These are phyloP conservation scores for Cardiocondyla obscurior DNA, from an alignment of 1,140 invertebrate genomes.

Conservation along the genomic window DNA sequence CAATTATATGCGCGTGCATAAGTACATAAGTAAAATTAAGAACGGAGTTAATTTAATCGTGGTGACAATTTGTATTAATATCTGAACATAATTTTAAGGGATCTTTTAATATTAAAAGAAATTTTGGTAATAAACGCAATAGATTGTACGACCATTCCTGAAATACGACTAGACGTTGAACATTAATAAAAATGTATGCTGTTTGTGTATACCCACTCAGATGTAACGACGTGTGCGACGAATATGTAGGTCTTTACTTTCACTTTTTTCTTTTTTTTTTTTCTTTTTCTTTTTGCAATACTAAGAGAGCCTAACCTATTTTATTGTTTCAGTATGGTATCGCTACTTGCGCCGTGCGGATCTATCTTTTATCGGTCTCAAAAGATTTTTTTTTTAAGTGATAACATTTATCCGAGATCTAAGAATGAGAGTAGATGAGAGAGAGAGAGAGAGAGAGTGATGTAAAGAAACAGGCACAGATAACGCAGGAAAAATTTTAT, in stretches of 20 bases:
- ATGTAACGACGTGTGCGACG: background rate
- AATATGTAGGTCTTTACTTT: conserved; percentile 25
- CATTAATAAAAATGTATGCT: too few species aligned
- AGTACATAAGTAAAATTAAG: background rate
- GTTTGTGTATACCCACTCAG: too few species aligned
- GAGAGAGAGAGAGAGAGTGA: too few species aligned
- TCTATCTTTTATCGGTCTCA: background rate
- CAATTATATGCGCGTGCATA: background rate
- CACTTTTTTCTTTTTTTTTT: too few species aligned
- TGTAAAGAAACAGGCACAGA: background rate
- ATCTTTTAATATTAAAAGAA: conserved; percentile 26
- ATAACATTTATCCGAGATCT: background rate
- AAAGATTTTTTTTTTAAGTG: background rate
- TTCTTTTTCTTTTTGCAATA: too few species aligned
- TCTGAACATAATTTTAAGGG: background rate
- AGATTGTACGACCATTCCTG: conserved; percentile 12
- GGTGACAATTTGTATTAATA: background rate
- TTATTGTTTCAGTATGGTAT: background rate
- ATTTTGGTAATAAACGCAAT: conserved; percentile 5
- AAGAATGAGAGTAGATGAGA: background rate
- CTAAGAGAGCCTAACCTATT: conserved; percentile 7
- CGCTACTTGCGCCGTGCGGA: background rate
- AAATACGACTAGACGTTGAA: too few species aligned
- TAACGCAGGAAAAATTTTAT: background rate
- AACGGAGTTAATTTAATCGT: background rate